phyloP scores from a whole-genome alignment of 2,113 vertebrate genomes.

The Hystrix cristata region DNA sequence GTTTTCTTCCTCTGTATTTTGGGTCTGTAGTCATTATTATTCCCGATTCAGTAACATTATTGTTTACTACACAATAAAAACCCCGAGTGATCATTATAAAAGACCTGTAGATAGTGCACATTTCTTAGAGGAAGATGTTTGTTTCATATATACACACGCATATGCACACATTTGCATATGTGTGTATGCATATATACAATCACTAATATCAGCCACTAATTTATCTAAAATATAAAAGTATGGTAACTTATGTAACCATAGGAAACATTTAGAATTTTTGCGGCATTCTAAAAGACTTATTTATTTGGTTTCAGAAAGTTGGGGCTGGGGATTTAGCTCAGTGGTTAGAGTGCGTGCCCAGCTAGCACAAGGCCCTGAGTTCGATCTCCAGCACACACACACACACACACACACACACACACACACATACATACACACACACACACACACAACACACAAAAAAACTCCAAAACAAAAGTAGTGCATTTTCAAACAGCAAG shows the following conservation, averaged over 20 bases:
- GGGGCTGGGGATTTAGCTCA: too few relatives aligned
- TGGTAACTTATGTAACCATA: neutral
- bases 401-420: too few relatives aligned
- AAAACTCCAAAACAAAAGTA: too few relatives aligned
- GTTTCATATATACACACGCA: neutral
- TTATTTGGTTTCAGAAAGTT: neutral
- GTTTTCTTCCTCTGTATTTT: conserved; percentile 34
- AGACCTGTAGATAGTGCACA: neutral
- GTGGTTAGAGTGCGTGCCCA: too few relatives aligned
- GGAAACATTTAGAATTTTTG: neutral
- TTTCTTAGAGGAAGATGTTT: neutral
- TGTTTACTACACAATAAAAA: conserved; percentile 52
- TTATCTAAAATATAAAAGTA: neutral
- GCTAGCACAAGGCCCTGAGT: too few relatives aligned
- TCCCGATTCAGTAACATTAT: conserved; percentile 34
- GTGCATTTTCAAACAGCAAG: neutral
- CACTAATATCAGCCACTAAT: neutral
- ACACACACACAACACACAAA: too few relatives aligned
- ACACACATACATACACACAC: too few relatives aligned
- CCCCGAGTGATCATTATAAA: neutral
- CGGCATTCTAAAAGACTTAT: neutral
- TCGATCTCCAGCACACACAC: too few relatives aligned
- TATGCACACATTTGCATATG: neutral
- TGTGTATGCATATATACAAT: neutral
- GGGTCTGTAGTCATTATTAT: neutral